A percentile compares a stretch with the other conserved stretches of the same genome.
These are phyloP conservation scores for Parotocinclus haroldoi DNA, from an alignment of 2,797 vertebrate species.

Conservation along the genomic window DNA sequence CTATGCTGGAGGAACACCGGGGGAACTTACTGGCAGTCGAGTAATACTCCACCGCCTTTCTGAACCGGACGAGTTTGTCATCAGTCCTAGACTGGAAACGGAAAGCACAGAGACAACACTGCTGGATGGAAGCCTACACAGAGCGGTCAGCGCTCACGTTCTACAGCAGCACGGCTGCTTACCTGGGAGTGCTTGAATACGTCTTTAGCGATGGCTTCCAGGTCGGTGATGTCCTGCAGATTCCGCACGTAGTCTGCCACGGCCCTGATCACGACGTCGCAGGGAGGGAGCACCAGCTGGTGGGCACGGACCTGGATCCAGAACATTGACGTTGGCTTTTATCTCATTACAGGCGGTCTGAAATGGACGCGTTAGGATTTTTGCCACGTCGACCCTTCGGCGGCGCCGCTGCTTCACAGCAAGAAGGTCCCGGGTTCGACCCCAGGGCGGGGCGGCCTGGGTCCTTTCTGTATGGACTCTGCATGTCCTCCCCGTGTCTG, in stretches of 20 bases:
- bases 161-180: constrained; percentile 20
- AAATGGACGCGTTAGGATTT: no score
- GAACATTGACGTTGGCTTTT: no score
- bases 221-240: constrained; percentile 82
- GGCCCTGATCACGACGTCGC: constrained; percentile 92
- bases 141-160: neutral
- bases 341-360: no score
- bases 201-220: constrained; percentile 90
- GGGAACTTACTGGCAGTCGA: constrained; percentile 83
- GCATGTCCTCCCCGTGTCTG: no score
- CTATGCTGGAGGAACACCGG: constrained; percentile 79
- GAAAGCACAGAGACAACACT: constrained; percentile 34
- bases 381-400: no score
- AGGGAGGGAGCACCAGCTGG: constrained; percentile 92
- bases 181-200: constrained; percentile 95
- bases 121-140: neutral
- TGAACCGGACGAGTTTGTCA: constrained; percentile 91
- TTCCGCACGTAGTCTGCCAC: constrained; percentile 90
- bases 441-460: no score
- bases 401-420: no score
- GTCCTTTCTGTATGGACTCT: no score
- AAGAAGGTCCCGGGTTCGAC: no score
- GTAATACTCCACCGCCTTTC: constrained; percentile 93
- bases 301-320: constrained; percentile 93
- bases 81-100: constrained; percentile 85